Base-by-base conservation (phyloP, 2,888 invertebrate genomes). In the Azorinus chamasolen region DNA sequence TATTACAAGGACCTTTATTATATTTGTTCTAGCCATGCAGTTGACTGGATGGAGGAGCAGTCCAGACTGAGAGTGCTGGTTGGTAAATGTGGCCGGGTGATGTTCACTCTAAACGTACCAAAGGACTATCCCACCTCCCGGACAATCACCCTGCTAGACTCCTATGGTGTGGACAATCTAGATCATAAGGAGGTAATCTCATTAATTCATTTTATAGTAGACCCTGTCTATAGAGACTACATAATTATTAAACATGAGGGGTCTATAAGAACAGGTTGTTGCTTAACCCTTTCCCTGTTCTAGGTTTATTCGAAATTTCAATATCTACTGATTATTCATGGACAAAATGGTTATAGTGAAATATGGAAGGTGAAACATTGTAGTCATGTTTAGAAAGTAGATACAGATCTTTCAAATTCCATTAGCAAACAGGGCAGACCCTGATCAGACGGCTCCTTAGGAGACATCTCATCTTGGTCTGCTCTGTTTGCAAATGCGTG, bases 1-100 rank as follows among this genome's bases (percentile, higher is more conserved):
- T n/a, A n/a, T n/a, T n/a, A n/a, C n/a, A n/a, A n/a, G n/a, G n/a
- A n/a, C n/a, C n/a, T n/a, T n/a, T 32, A 10, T 4, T 32, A 32
- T 32, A 32, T 32, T 32, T 32, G 32, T 32, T 32, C 10, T 58
- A 85, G 83, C 25, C 85, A 85, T 81, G 85, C 83, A 22, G 72
- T 85, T 37, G 85, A 85, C 61, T 85, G 85, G 85, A 84, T 85
- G n/a, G 82, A 83, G 51, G 78, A 83, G 10, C 64, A 85, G 43
- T 71, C 70, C 24, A 25, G 65, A 10, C 66, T 85, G 32, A 62
- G 85, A 32, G 80, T 85, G 1, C 61, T 85, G 20, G 79, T 83
- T 5, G 81, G 83, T 3, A 82, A 71, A 50, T 75, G 81, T 72
- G 85, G 85, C 18, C 76, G 74, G 16, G 64, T 81, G 2, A 83